These are phyloP conservation scores for Sialia sialis DNA, from an alignment of 2,113 vertebrate species.

Conservation along the genomic window DNA sequence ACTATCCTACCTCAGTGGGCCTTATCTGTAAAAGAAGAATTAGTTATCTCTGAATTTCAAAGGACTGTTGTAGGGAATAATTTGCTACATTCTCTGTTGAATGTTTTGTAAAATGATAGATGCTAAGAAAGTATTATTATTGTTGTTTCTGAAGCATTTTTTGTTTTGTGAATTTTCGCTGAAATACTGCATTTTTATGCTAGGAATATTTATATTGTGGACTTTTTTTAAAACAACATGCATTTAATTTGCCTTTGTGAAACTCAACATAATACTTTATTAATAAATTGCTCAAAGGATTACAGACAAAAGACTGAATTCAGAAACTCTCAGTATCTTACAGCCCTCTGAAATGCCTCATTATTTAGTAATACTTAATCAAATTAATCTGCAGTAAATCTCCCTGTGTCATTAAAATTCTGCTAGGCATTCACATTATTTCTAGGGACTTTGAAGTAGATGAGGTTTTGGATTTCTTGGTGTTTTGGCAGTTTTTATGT, in stretches of 20 bases:
- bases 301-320: neutral
- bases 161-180: neutral
- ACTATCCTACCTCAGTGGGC: neutral
- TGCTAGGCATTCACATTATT: neutral
- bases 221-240: neutral
- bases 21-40: neutral
- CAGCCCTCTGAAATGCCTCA: neutral
- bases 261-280: neutral
- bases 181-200: neutral
- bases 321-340: neutral
- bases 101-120: neutral
- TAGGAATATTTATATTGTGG: neutral
- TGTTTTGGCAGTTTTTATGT: neutral
- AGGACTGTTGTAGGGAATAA: neutral
- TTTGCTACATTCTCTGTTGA: neutral
- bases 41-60: neutral
- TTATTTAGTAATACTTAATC: neutral
- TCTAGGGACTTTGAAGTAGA: neutral
- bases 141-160: neutral
- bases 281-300: neutral
- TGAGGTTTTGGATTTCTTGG: neutral
- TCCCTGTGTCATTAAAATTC: slow-evolving; percentile 8
- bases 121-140: neutral
- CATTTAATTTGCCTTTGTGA: neutral
- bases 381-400: slow-evolving; percentile 27